These are phyloP conservation scores for Clitarchus hookeri DNA, from an alignment of 2,888 invertebrate genomes.

Conservation along the genomic window DNA sequence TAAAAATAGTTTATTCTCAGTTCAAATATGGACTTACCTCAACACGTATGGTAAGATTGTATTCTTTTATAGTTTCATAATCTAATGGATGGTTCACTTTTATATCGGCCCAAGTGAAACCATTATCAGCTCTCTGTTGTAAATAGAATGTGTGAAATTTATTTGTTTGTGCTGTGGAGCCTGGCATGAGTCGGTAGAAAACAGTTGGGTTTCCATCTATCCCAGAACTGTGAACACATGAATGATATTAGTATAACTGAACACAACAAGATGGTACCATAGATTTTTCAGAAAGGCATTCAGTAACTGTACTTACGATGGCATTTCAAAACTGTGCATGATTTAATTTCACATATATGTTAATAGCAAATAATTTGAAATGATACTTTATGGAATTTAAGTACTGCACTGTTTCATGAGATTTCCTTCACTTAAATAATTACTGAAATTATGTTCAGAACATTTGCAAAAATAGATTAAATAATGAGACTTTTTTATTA, in stretches of 20 bases:
- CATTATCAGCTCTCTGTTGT: conserved; percentile 90
- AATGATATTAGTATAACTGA: conserved; percentile 9
- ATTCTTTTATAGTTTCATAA: conserved; percentile 93
- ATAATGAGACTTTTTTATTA: not conserved
- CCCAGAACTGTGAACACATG: conserved; percentile 74
- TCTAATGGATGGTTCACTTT: conserved; percentile 95
- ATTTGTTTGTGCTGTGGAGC: conserved; percentile 94
- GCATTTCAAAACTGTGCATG: not conserved
- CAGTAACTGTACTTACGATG: not conserved
- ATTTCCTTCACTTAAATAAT: not conserved
- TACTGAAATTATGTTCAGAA: not conserved
- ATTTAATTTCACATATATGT: not conserved
- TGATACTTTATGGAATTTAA: not conserved
- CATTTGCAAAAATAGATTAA: not conserved
- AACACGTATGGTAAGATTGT: conserved; percentile 92
- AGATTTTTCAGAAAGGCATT: not conserved
- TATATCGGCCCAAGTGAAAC: conserved; percentile 93
- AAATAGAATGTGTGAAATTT: conserved; percentile 94
- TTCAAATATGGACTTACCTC: conserved; percentile 70
- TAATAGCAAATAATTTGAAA: not conserved
- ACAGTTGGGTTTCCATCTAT: conserved; percentile 96
- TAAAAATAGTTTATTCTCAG: not conserved
- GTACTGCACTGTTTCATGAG: not conserved
- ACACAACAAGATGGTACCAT: not conserved
- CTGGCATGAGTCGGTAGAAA: conserved; percentile 93